Percentiles rank a stretch among this genome's conserved stretches.
phyloP scores from a whole-genome alignment of 2,888 invertebrate genomes.

The Tetragonula carbonaria region DNA sequence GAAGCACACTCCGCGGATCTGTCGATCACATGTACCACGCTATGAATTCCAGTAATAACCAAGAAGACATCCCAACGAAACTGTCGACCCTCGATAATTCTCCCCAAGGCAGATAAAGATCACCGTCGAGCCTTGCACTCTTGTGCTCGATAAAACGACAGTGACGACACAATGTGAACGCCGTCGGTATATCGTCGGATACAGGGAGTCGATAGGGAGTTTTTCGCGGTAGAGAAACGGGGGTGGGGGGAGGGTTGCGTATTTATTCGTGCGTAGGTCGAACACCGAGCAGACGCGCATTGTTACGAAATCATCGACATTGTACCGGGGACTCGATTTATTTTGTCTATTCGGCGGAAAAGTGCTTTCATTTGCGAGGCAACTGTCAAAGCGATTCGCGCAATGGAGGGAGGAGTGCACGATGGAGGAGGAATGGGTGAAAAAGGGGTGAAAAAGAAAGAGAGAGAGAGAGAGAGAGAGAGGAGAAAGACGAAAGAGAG shows the following conservation, averaged over 20 bases:
- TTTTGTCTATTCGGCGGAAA: constrained; percentile 77
- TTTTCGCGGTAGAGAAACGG: constrained; percentile 26
- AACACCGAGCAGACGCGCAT: constrained; percentile 55
- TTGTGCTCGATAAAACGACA: neutral
- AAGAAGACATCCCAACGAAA: neutral
- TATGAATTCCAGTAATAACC: neutral
- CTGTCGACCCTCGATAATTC: neutral
- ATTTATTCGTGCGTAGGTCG: constrained; percentile 61
- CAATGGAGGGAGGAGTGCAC: constrained; percentile 10
- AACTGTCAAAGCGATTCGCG: constrained; percentile 62
- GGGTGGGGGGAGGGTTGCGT: constrained; percentile 23
- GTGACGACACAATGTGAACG: constrained; percentile 4
- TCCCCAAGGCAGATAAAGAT: neutral
- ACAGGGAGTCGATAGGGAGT: constrained; percentile 4
- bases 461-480: neutral
- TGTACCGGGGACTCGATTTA: constrained; percentile 73
- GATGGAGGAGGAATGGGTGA: neutral
- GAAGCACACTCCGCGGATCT: neutral
- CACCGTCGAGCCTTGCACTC: neutral
- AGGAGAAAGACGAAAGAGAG: constrained; percentile 10
- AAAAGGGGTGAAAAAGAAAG: neutral
- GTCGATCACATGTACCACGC: neutral
- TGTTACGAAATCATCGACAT: constrained; percentile 73
- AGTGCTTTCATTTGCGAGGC: constrained; percentile 75
- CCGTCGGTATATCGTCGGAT: constrained; percentile 27